Evolutionary conservation across 2,113 vertebrate species (phyloP).

Genomic region (Antechinus flavipes): DNA sequence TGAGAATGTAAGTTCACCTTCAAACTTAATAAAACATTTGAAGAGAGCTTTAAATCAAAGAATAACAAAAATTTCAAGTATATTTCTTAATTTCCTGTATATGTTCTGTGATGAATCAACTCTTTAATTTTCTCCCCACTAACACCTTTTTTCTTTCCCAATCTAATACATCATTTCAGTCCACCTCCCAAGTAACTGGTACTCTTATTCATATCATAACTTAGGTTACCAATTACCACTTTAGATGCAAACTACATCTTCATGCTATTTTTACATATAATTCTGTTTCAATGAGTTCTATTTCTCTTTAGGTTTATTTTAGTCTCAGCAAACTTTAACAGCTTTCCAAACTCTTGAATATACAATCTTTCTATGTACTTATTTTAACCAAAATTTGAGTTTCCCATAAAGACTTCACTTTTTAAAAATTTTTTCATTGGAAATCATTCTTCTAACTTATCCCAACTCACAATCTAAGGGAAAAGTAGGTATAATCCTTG

Average conservation of each 20-base stretch:
- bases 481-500: neutral
- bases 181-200: neutral
- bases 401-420: neutral
- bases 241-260: neutral
- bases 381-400: neutral
- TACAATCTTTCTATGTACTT: neutral
- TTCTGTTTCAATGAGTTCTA: neutral
- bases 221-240: neutral
- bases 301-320: neutral
- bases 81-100: neutral
- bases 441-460: neutral
- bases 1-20: neutral
- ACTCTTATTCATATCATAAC: neutral
- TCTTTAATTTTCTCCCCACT: neutral
- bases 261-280: neutral
- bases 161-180: neutral
- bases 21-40: neutral
- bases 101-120: neutral
- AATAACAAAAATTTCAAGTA: neutral
- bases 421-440: neutral
- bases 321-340: neutral
- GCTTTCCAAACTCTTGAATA: neutral
- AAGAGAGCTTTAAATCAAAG: neutral
- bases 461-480: neutral
- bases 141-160: neutral